Evolutionary conservation across 2,113 vertebrate species (phyloP).

Genomic region (Gavialis gangeticus): DNA sequence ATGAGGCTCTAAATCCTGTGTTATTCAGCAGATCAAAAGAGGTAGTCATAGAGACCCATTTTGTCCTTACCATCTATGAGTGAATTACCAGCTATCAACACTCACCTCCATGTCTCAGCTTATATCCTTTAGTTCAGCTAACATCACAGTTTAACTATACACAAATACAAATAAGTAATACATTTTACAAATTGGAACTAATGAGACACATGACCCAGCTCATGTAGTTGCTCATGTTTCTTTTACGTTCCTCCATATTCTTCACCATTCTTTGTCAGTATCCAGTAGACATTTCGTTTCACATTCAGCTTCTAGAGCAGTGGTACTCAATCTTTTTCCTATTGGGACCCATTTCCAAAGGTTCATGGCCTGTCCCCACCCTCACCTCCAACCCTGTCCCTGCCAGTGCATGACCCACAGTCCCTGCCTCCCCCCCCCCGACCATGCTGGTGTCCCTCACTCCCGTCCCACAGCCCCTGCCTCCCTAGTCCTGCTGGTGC

Average conservation of each 20-base stretch:
- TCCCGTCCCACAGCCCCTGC: too few species aligned
- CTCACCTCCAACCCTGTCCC: too few species aligned
- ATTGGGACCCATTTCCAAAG: too few species aligned
- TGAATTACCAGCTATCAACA: neutral
- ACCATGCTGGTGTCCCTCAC: too few species aligned
- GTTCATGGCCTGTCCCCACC: too few species aligned
- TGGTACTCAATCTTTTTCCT: too few species aligned
- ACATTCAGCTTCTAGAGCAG: neutral
- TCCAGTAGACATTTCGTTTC: neutral
- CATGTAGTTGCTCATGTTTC: neutral
- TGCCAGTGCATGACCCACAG: too few species aligned
- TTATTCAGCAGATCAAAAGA: neutral
- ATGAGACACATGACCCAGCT: neutral
- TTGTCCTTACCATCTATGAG: neutral
- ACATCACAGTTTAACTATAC: neutral
- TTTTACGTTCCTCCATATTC: neutral
- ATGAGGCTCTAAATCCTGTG: neutral
- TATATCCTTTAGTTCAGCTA: neutral
- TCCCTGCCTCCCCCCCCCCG: too few species aligned
- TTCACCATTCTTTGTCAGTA: neutral
- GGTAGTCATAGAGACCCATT: neutral
- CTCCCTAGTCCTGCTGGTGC: too few species aligned
- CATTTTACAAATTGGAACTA: neutral
- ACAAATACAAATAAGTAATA: neutral
- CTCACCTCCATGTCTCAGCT: neutral